These are phyloP conservation scores for Arenaria interpres DNA, from an alignment of 2,113 vertebrate species.

Conservation along the genomic window DNA sequence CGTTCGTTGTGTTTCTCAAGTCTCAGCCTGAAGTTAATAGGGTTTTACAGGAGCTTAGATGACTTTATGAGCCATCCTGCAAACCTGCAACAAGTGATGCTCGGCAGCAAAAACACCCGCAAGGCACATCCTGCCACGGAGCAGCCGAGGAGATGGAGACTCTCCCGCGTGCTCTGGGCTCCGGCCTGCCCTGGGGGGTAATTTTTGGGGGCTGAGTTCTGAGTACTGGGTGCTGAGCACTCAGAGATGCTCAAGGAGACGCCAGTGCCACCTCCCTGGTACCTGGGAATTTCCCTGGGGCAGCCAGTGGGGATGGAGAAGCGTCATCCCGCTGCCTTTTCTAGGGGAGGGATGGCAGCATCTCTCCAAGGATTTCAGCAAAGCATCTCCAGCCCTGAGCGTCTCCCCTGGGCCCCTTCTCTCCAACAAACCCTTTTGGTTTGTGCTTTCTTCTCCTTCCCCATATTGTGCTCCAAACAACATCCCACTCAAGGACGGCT, in stretches of 20 bases:
- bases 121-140: neutral
- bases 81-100: neutral
- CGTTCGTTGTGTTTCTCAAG: neutral
- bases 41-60: neutral
- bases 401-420: neutral
- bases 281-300: neutral
- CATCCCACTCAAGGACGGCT: fast-evolving
- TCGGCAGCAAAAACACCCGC: neutral
- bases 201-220: neutral
- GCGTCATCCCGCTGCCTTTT: neutral
- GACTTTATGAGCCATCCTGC: neutral
- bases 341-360: neutral
- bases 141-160: neutral
- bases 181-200: neutral
- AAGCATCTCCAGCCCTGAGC: neutral
- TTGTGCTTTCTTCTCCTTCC: neutral
- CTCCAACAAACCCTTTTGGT: neutral
- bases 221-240: neutral
- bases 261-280: neutral
- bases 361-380: neutral
- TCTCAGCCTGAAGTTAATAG: neutral
- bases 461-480: fast-evolving
- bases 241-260: neutral
- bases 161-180: fast-evolving
- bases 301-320: neutral